Evolutionary conservation across 2,113 vertebrate species (phyloP).

Genomic region (Hypocryptadius cinnamomeus): DNA sequence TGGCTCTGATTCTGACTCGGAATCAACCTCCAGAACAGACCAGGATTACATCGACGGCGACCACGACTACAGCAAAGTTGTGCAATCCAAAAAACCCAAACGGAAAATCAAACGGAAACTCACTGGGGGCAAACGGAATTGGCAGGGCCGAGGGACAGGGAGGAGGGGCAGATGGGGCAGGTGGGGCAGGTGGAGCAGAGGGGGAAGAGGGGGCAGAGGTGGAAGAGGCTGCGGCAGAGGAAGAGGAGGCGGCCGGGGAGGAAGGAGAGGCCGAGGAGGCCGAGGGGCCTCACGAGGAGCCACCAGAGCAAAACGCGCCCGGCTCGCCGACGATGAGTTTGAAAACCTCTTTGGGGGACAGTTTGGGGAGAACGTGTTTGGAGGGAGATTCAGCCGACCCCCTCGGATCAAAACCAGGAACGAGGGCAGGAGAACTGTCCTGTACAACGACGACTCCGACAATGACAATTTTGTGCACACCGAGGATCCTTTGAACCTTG

Average conservation of each 20-base stretch:
- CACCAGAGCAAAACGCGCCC: conserved; percentile 68
- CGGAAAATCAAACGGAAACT: conserved; percentile 72
- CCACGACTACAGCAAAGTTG: conserved; percentile 96
- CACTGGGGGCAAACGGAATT: conserved; percentile 64
- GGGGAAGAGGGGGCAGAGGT: conserved; percentile 62
- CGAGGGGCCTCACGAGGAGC: conserved; percentile 67
- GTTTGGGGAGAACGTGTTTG: conserved; percentile 58
- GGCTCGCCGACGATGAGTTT: conserved; percentile 70
- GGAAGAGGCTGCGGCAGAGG: conserved; percentile 70
- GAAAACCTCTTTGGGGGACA: conserved; percentile 72
- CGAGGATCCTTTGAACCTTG: conserved; percentile 94
- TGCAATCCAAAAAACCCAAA: conserved; percentile 73
- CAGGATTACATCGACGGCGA: conserved; percentile 91
- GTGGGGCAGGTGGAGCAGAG: conserved; percentile 70
- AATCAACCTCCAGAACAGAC: conserved; percentile 80
- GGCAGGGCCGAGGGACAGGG: conserved; percentile 67
- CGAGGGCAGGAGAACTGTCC: conserved; percentile 92
- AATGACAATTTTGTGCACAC: conserved; percentile 82
- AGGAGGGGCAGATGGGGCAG: conserved; percentile 66
- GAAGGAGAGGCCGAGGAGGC: conserved; percentile 68
- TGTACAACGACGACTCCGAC: conserved; percentile 92
- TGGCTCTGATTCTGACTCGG: conserved; percentile 74
- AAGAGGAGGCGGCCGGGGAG: conserved; percentile 54
- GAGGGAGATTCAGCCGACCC: conserved; percentile 61
- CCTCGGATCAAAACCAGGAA: conserved; percentile 91